Percentiles rank a stretch among this genome's conserved stretches.
These are phyloP conservation scores for Diadegma fenestrale DNA, from an alignment of 2,888 invertebrate species.

Conservation along the genomic window DNA sequence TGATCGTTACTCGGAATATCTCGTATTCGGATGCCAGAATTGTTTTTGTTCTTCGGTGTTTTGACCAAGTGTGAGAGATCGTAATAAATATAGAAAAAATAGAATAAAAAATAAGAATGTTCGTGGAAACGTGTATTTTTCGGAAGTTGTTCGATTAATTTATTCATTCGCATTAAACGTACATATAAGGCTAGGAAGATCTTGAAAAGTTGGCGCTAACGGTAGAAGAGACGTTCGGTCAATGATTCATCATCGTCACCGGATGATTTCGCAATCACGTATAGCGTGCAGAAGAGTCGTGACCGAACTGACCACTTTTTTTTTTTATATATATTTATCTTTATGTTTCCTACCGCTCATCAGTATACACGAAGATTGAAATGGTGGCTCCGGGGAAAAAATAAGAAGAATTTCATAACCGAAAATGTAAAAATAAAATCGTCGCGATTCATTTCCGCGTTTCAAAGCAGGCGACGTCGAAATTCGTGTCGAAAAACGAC, in stretches of 20 bases:
- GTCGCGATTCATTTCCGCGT: constrained; percentile 22
- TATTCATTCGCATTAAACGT: constrained; percentile 22
- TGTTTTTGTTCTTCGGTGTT: neutral
- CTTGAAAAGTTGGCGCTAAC: constrained; percentile 38
- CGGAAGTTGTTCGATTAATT: constrained; percentile 19
- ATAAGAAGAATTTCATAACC: constrained; percentile 50
- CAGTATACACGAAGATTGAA: constrained; percentile 57
- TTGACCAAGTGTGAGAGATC: neutral
- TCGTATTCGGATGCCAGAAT: neutral
- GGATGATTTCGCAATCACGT: constrained; percentile 59
- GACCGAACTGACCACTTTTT: constrained; percentile 38
- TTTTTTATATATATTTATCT: constrained; percentile 42
- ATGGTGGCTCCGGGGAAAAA: constrained; percentile 46
- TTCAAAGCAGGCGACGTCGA: constrained; percentile 27
- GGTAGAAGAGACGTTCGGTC: constrained; percentile 41
- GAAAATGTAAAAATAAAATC: constrained; percentile 55
- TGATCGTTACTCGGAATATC: neutral
- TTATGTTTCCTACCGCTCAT: constrained; percentile 38
- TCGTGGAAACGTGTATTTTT: constrained; percentile 5
- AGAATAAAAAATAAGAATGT: neutral
- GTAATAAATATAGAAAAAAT: neutral
- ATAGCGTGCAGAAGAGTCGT: constrained; percentile 52
- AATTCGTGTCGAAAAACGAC: neutral
- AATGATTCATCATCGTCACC: constrained; percentile 65
- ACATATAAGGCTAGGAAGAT: constrained; percentile 46